Evolutionary conservation across 2,888 invertebrate genomes (phyloP).

Genomic region (Drosophila phalerata): DNA sequence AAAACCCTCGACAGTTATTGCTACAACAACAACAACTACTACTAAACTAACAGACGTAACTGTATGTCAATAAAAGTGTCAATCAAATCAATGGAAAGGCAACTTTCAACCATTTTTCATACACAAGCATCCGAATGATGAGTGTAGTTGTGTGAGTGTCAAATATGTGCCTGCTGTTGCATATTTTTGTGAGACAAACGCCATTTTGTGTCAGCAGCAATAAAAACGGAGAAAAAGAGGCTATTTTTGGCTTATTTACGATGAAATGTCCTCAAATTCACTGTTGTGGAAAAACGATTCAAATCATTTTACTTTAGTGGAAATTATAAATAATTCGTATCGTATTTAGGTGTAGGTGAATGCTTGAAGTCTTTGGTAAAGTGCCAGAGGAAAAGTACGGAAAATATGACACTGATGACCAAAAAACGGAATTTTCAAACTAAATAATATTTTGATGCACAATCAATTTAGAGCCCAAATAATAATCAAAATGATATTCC

Average conservation of each 20-base stretch:
- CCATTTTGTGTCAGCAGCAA: constrained; percentile 29
- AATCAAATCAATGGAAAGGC: constrained; percentile 77
- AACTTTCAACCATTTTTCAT: constrained; percentile 66
- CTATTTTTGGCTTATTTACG: constrained; percentile 1
- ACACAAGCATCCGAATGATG: constrained; percentile 8
- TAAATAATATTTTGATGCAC: too few species aligned
- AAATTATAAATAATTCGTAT: too few species aligned
- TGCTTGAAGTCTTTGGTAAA: too few species aligned
- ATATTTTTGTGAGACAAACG: constrained; percentile 45
- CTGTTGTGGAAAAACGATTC: background rate
- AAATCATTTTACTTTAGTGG: background rate
- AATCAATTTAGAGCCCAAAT: too few species aligned
- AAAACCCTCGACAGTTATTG: constrained; percentile 61
- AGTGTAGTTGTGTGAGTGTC: constrained; percentile 14
- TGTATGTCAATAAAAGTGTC: constrained; percentile 79
- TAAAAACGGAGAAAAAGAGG: background rate
- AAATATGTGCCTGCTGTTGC: constrained; percentile 63
- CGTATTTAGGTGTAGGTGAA: too few species aligned
- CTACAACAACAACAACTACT: constrained; percentile 26
- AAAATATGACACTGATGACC: too few species aligned
- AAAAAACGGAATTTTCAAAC: too few species aligned
- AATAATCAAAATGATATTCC: too few species aligned
- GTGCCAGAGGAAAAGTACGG: too few species aligned
- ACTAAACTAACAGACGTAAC: constrained; percentile 45
- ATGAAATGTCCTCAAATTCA: constrained; percentile 8